Evolutionary conservation across 2,797 vertebrate species (phyloP).

Genomic region (Oceanodroma leucorhoa): DNA sequence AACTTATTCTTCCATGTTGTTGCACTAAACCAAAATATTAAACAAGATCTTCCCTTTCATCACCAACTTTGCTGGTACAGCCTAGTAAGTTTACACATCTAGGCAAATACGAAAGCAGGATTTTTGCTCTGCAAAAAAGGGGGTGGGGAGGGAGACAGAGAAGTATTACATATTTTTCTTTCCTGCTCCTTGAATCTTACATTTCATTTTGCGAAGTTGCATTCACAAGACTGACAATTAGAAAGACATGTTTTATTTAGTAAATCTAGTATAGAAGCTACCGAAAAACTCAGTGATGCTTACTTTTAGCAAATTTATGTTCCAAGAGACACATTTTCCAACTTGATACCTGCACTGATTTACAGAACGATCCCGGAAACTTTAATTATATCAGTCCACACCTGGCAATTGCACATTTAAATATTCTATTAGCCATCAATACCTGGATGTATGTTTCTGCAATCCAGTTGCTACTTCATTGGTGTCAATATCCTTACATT

Average conservation of each 20-base stretch:
- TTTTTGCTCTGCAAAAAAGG: background rate
- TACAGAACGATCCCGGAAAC: background rate
- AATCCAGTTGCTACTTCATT: background rate
- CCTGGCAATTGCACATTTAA: background rate
- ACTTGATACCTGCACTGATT: fast-evolving
- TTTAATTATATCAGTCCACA: background rate
- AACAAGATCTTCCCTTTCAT: background rate
- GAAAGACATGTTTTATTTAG: background rate
- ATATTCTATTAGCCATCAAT: background rate
- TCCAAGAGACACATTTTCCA: background rate
- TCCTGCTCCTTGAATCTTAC: background rate
- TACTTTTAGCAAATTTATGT: background rate
- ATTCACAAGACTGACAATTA: background rate
- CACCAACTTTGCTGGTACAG: background rate
- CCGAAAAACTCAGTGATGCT: background rate
- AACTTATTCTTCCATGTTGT: background rate
- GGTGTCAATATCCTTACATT: background rate
- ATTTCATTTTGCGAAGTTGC: background rate
- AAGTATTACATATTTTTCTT: background rate
- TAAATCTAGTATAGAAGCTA: background rate
- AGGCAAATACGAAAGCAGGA: background rate
- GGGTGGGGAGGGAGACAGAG: fast-evolving
- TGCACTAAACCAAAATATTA: background rate
- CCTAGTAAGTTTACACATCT: background rate
- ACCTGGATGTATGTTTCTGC: background rate